phyloP scores from a whole-genome alignment of 2,888 invertebrate genomes.

The Hybos culiciformis region DNA sequence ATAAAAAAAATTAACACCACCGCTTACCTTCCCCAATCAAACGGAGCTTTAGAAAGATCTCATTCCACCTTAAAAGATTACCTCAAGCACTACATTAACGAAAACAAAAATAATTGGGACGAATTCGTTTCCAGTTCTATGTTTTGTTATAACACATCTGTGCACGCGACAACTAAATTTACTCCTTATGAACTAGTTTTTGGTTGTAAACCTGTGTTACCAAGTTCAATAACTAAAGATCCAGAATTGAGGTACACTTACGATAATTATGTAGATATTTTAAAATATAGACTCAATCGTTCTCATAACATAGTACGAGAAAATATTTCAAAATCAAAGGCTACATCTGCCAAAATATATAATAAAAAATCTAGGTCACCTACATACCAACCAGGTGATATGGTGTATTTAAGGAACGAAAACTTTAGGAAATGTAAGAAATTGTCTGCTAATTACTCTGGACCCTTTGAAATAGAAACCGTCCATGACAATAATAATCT shows the following conservation, averaged over 20 bases:
- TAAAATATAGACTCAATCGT: slow-evolving; percentile 8
- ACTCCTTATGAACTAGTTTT: slow-evolving; percentile 8
- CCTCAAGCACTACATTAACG: slow-evolving; percentile 19
- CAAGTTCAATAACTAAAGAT: slow-evolving; percentile 3
- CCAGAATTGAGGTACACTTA: slow-evolving; percentile 9
- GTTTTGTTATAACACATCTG: slow-evolving; percentile 6
- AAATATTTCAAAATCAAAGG: slow-evolving; percentile 9
- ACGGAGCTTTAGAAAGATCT: slow-evolving; percentile 20
- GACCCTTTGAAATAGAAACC: no score
- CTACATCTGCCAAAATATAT: no score
- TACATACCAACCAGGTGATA: no score
- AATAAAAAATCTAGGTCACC: no score
- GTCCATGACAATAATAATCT: no score
- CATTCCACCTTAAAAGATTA: slow-evolving; percentile 24
- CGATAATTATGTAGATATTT: slow-evolving; percentile 8
- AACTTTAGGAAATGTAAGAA: no score
- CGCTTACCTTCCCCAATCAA: slow-evolving; percentile 18
- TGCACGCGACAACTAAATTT: slow-evolving; percentile 7
- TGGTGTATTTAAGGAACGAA: no score
- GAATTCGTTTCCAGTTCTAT: slow-evolving; percentile 2
- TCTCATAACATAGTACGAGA: slow-evolving; percentile 9
- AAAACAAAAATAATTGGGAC: slow-evolving; percentile 4
- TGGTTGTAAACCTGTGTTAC: slow-evolving; percentile 8
- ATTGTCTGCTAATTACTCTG: no score
- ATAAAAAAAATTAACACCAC: slow-evolving; percentile 21